A percentile compares a stretch with the other conserved stretches of the same genome.
phyloP scores from a whole-genome alignment of 92 coral and sea anemone species.

The Plumapathes pennacea region DNA sequence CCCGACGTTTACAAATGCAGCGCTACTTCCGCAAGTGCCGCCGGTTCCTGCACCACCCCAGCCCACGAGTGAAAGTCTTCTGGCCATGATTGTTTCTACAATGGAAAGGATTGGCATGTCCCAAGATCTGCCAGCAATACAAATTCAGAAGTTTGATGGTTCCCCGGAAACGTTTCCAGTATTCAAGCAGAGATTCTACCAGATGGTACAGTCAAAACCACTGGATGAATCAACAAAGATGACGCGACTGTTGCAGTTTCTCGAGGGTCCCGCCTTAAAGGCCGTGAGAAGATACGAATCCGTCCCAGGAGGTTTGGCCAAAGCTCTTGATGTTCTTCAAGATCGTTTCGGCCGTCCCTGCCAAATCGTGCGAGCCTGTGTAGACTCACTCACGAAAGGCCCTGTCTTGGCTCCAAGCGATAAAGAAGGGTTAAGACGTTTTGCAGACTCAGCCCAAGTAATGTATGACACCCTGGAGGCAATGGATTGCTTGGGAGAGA shows the following conservation, averaged over 20 bases:
- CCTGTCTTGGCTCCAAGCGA: constrained; percentile 38
- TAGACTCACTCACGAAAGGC: constrained; percentile 47
- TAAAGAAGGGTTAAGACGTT: constrained; percentile 28
- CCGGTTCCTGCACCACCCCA: too few species aligned
- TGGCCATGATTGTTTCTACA: constrained; percentile 16
- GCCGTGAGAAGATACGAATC: constrained; percentile 59
- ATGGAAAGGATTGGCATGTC: constrained; percentile 50
- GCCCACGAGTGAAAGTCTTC: constrained; percentile 7
- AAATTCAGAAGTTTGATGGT: constrained; percentile 51
- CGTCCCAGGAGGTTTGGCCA: constrained; percentile 46
- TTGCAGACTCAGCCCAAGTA: constrained; percentile 48
- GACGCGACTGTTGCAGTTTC: constrained; percentile 61
- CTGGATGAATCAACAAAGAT: constrained; percentile 56
- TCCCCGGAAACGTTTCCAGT: constrained; percentile 52
- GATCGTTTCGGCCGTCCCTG: constrained; percentile 48
- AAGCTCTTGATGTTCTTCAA: constrained; percentile 44
- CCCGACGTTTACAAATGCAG: too few species aligned
- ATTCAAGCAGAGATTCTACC: constrained; percentile 38
- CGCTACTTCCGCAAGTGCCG: too few species aligned
- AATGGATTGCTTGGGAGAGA: constrained; percentile 44
- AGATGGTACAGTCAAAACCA: constrained; percentile 53
- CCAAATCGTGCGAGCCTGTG: constrained; percentile 55
- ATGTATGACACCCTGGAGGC: constrained; percentile 47
- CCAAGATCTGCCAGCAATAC: constrained; percentile 41
- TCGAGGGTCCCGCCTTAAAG: constrained; percentile 50